Conservation (phyloP, 2,113 vertebrate species). For the Apteryx owenii region DNA sequence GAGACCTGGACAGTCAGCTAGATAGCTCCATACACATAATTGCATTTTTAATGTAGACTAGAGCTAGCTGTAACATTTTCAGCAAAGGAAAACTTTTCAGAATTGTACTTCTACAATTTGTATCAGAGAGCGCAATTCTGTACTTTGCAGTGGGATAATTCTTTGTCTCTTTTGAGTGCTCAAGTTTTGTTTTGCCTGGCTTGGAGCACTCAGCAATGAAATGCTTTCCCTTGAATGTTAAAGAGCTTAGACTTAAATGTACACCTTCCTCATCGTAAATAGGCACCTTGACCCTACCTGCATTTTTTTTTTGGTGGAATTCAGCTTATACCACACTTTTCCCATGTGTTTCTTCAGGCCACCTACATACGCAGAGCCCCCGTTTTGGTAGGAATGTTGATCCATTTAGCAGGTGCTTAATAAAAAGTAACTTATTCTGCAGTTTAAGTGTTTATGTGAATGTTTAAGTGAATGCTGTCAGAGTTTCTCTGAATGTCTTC, state of each 20-base stretch:
- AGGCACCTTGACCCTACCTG: neutral
- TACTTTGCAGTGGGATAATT: neutral
- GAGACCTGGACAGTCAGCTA: rapidly evolving
- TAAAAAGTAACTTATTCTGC: neutral
- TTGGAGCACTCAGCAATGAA: neutral
- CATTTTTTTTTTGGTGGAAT: neutral
- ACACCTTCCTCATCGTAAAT: neutral
- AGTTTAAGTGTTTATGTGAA: neutral
- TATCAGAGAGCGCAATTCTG: rapidly evolving
- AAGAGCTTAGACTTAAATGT: neutral
- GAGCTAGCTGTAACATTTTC: neutral
- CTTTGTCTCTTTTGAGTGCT: neutral
- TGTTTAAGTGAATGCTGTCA: neutral
- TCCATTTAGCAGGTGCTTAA: neutral
- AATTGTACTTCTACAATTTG: neutral
- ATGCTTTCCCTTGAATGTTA: neutral
- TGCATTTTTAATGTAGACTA: neutral
- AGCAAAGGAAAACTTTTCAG: neutral
- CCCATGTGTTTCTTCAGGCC: neutral
- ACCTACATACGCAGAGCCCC: rapidly evolving
- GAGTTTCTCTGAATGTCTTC: neutral
- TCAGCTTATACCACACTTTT: neutral
- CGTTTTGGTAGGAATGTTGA: rapidly evolving
- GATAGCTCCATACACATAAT: neutral
- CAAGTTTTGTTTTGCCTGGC: neutral